Percentiles rank a stretch among this genome's conserved stretches.
phyloP scores from a whole-genome alignment of 2,113 vertebrate species.

The Hylia prasina region DNA sequence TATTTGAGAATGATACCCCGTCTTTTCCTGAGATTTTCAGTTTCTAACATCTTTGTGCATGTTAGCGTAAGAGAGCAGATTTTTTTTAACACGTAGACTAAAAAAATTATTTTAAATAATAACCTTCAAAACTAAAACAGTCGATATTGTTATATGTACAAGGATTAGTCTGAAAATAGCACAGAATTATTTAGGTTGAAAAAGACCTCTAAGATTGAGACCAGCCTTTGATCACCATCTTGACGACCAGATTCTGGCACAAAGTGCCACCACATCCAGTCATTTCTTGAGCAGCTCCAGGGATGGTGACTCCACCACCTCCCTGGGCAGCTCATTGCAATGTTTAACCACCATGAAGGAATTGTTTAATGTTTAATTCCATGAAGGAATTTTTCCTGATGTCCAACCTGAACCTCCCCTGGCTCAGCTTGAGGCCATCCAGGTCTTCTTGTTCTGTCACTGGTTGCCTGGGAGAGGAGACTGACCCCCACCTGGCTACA shows the following conservation, averaged over 20 bases:
- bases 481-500: not conserved
- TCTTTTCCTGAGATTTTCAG: not conserved
- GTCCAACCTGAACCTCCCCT: not conserved
- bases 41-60: not conserved
- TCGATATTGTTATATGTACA: not conserved
- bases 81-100: not conserved
- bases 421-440: fast-evolving
- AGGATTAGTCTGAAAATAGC: not conserved
- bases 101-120: not conserved
- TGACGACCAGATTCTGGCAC: not conserved
- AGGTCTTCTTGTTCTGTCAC: not conserved
- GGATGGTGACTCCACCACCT: not conserved
- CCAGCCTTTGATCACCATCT: not conserved
- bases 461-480: not conserved
- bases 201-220: not conserved
- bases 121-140: not conserved
- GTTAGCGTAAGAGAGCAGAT: not conserved
- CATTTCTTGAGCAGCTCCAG: not conserved
- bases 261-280: not conserved
- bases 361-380: no score
- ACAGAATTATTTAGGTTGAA: not conserved
- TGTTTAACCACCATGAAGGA: not conserved
- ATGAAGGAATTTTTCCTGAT: not conserved
- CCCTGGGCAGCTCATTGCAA: not conserved
- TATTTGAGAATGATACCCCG: not conserved